These are phyloP conservation scores for Steatocranus sp. DNA, from an alignment of 2,797 vertebrate genomes.

Conservation along the genomic window DNA sequence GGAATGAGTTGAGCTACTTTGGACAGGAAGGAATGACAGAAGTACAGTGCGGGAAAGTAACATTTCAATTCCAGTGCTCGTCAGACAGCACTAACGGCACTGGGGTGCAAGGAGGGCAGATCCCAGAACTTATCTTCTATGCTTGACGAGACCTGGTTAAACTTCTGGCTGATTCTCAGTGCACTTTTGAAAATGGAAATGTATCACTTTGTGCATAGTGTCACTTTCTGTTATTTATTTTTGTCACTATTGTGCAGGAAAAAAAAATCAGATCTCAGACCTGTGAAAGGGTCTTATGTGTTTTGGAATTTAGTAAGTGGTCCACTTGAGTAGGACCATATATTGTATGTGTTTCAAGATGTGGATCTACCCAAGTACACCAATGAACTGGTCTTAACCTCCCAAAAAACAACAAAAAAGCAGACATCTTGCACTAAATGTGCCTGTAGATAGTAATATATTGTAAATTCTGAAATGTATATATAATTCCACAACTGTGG, in stretches of 20 bases:
- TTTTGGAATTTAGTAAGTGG: slow-evolving; percentile 29
- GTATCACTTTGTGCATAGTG: slow-evolving; percentile 35
- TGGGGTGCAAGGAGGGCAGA: slow-evolving; percentile 96
- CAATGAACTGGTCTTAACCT: neutral
- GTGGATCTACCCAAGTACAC: neutral
- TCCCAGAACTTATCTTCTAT: slow-evolving; percentile 97
- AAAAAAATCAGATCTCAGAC: slow-evolving; percentile 8
- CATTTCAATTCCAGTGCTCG: slow-evolving; percentile 97
- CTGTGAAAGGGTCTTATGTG: slow-evolving; percentile 19
- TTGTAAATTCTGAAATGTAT: slow-evolving; percentile 70
- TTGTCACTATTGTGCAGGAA: slow-evolving; percentile 38
- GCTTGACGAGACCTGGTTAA: slow-evolving; percentile 73
- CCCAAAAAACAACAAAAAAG: neutral
- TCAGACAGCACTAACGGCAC: slow-evolving; percentile 98
- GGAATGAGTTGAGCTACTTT: slow-evolving; percentile 95
- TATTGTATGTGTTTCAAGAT: slow-evolving; percentile 24
- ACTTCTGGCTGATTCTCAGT: slow-evolving; percentile 21
- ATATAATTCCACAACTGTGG: slow-evolving; percentile 60
- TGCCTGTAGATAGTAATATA: slow-evolving; percentile 69
- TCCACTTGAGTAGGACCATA: slow-evolving; percentile 41
- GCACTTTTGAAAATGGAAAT: slow-evolving; percentile 21
- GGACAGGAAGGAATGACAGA: slow-evolving; percentile 99
- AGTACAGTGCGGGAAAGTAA: slow-evolving; percentile 97
- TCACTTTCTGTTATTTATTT: slow-evolving; percentile 61
- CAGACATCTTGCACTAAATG: slow-evolving; percentile 37